These are phyloP conservation scores for Psilopogon haemacephalus DNA, from an alignment of 2,113 vertebrate genomes.

Conservation along the genomic window DNA sequence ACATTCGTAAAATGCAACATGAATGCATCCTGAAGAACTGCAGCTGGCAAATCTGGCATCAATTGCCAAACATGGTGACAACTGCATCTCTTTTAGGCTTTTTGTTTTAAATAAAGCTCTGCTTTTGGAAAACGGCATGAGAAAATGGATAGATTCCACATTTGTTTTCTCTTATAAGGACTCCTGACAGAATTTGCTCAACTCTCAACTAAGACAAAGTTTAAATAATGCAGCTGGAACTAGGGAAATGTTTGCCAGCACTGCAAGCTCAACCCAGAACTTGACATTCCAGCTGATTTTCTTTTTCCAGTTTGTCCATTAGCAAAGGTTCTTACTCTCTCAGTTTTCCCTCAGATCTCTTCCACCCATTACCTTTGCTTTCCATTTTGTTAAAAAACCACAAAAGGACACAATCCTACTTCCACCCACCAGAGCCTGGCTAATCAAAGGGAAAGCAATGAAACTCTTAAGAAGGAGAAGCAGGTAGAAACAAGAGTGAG, in stretches of 20 bases:
- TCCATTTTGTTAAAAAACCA: background rate
- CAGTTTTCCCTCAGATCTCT: background rate
- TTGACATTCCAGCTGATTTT: background rate
- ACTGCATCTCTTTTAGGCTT: background rate
- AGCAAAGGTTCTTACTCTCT: background rate
- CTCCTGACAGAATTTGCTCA: background rate
- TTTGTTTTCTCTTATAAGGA: constrained; percentile 45
- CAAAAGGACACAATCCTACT: background rate
- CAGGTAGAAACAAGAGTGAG: background rate
- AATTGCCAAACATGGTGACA: background rate
- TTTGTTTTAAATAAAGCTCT: background rate
- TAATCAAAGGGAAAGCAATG: background rate
- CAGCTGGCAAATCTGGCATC: constrained; percentile 6
- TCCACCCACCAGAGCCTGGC: background rate
- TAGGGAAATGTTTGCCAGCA: background rate
- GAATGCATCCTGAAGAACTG: background rate
- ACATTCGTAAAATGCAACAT: background rate
- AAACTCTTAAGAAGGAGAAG: background rate
- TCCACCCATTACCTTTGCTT: background rate
- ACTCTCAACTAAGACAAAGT: background rate
- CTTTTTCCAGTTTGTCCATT: background rate
- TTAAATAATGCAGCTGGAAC: constrained; percentile 30
- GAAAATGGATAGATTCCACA: background rate
- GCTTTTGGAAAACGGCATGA: constrained; percentile 20
- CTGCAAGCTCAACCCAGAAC: background rate